These are phyloP conservation scores for Rhinoderma darwinii DNA, from an alignment of 2,113 vertebrate genomes.

Conservation along the genomic window DNA sequence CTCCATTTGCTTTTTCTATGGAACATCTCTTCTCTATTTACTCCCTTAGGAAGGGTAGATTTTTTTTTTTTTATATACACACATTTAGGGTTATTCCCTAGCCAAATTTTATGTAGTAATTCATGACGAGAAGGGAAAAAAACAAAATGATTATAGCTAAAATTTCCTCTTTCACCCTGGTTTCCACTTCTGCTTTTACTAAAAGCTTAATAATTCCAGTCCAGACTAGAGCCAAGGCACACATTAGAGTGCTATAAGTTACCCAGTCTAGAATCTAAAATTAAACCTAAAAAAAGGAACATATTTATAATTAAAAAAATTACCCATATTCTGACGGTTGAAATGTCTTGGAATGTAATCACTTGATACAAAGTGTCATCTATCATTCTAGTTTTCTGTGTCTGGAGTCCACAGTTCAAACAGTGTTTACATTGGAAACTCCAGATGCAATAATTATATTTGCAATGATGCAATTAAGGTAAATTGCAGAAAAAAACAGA, in stretches of 20 bases:
- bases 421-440: slow-evolving; percentile 38
- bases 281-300: neutral
- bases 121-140: neutral
- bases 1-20: neutral
- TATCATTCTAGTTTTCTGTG: slow-evolving; percentile 32
- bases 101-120: neutral
- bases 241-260: neutral
- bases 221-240: neutral
- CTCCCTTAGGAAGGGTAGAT: neutral
- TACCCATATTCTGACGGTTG: neutral
- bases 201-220: neutral
- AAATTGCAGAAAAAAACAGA: slow-evolving; percentile 45
- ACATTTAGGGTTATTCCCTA: neutral
- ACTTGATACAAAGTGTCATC: slow-evolving; percentile 18
- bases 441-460: slow-evolving; percentile 60
- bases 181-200: neutral
- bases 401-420: slow-evolving; percentile 51
- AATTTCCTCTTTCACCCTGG: no score
- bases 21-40: neutral
- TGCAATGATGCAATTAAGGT: slow-evolving; percentile 56
- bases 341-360: slow-evolving; percentile 42
- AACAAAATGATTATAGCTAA: neutral
- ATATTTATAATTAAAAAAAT: neutral
- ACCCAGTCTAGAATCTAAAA: neutral
- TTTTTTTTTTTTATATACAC: neutral